phyloP scores from a whole-genome alignment of 2,113 vertebrate genomes.

The Delphinapterus leucas region DNA sequence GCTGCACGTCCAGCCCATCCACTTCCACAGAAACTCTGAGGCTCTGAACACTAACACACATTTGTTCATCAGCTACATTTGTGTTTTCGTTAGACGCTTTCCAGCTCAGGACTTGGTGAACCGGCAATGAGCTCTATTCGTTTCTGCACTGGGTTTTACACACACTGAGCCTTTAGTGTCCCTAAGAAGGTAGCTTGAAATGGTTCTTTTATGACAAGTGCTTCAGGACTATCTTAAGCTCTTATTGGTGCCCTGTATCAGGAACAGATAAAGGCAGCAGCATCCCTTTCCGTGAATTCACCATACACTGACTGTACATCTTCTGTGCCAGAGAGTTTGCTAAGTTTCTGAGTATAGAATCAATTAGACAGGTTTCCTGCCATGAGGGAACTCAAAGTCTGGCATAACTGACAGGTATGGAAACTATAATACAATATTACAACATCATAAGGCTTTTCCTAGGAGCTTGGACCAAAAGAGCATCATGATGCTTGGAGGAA shows the following conservation, averaged over 20 bases:
- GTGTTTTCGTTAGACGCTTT: constrained; percentile 57
- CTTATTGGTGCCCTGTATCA: neutral
- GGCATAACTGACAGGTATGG: neutral
- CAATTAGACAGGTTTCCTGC: neutral
- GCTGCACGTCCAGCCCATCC: constrained; percentile 42
- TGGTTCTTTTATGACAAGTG: too few species aligned
- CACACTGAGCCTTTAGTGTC: accelerated
- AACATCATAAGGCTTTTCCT: accelerated
- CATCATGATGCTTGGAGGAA: neutral
- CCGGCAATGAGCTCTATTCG: neutral
- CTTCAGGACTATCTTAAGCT: neutral
- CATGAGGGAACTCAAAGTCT: neutral
- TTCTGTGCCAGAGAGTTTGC: neutral
- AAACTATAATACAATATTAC: neutral
- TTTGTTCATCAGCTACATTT: constrained; percentile 65
- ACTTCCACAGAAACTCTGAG: constrained; percentile 39
- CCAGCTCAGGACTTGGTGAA: constrained; percentile 58
- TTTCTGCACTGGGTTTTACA: accelerated
- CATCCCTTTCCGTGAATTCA: accelerated
- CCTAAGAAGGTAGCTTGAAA: neutral
- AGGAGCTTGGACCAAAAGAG: neutral
- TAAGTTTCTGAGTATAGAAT: neutral
- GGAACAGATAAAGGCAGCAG: accelerated
- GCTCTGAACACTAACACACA: constrained; percentile 8
- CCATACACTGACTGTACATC: accelerated